A percentile compares a stretch with the other conserved stretches of the same genome.
phyloP scores from a whole-genome alignment of 2,888 invertebrate species.

The Synergus umbraculus region DNA sequence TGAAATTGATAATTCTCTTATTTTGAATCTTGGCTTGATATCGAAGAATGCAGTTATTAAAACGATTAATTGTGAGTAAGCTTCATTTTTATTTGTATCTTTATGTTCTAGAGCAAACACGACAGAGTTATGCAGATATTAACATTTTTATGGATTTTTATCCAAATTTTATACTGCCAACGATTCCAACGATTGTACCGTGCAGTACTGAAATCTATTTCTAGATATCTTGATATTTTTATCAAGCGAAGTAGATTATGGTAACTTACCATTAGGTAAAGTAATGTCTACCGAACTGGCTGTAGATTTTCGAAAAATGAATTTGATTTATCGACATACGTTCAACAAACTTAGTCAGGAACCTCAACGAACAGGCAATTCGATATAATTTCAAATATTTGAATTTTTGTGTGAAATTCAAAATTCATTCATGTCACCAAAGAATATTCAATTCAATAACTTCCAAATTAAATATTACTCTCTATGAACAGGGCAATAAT shows the following conservation, averaged over 20 bases:
- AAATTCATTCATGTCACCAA: background rate
- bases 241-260: background rate
- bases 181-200: background rate
- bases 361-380: background rate
- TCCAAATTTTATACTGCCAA: no score
- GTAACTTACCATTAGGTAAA: background rate
- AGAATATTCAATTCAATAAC: background rate
- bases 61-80: background rate
- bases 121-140: no score
- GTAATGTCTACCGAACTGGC: background rate
- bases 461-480: background rate
- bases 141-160: no score
- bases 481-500: background rate
- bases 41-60: background rate
- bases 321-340: background rate
- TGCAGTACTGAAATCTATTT: background rate
- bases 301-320: background rate
- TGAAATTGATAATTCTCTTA: background rate
- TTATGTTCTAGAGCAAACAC: background rate
- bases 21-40: background rate
- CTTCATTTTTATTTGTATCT: background rate
- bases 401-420: background rate
- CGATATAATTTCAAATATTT: background rate
- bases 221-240: background rate
- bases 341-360: background rate